A percentile compares a stretch with the other conserved stretches of the same genome.
Evolutionary conservation across 2,797 vertebrate genomes (phyloP).

Genomic region (Carduelis carduelis): DNA sequence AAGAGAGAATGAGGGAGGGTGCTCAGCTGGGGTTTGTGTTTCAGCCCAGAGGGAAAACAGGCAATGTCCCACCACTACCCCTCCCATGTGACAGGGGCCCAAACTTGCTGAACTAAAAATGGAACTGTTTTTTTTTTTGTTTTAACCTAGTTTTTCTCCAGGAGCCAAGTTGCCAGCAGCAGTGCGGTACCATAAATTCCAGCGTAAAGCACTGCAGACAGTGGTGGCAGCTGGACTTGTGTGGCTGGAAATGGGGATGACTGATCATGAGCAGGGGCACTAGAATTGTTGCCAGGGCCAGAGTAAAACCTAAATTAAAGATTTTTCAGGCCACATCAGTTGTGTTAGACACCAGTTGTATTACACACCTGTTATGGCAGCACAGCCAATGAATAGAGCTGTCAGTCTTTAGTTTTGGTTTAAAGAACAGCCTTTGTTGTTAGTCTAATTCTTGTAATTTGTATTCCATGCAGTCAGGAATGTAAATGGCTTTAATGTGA

Average conservation of each 20-base stretch:
- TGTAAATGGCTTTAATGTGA: neutral
- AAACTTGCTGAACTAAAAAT: neutral
- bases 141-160: neutral
- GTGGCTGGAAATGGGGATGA: neutral
- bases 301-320: neutral
- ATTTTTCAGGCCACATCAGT: neutral
- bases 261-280: neutral
- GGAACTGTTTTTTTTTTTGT: neutral
- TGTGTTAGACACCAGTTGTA: neutral
- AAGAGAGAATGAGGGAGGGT: neutral
- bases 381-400: neutral
- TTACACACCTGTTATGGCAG: neutral
- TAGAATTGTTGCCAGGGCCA: neutral
- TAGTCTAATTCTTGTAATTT: neutral
- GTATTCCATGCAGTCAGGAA: neutral
- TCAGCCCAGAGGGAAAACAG: neutral
- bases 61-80: rapidly evolving
- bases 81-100: rapidly evolving
- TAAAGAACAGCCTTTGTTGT: neutral
- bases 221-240: neutral
- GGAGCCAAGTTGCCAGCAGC: neutral
- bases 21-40: neutral
- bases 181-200: neutral
- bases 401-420: neutral
- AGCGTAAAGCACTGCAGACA: neutral